A percentile compares a stretch with the other conserved stretches of the same genome.
phyloP scores from a whole-genome alignment of 2,888 invertebrate species.

The Diogma glabrata region DNA sequence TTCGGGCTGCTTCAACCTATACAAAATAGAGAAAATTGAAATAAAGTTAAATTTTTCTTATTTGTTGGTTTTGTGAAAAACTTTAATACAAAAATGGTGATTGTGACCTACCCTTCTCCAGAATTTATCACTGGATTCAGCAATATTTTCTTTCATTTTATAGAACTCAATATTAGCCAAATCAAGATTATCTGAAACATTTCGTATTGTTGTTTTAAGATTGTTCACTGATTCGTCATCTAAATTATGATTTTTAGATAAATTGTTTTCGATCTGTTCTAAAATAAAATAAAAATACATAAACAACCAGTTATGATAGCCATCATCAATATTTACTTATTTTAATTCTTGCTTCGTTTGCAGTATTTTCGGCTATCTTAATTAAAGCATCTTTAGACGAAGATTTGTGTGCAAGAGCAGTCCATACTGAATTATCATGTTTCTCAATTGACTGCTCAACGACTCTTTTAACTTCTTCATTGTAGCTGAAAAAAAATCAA shows the following conservation, averaged over 20 bases:
- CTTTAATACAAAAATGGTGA: constrained; percentile 25
- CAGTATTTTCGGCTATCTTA: constrained; percentile 45
- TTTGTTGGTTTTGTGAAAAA: no score
- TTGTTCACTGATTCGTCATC: constrained; percentile 37
- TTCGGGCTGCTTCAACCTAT: constrained; percentile 41
- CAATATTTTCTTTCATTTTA: constrained; percentile 41
- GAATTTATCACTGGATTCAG: constrained; percentile 62
- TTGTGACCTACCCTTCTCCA: constrained; percentile 58
- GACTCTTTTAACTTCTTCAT: constrained; percentile 39
- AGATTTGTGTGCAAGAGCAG: constrained; percentile 45
- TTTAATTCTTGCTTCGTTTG: constrained; percentile 44
- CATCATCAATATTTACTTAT: constrained; percentile 35
- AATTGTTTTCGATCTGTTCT: constrained; percentile 6
- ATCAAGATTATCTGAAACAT: constrained; percentile 45
- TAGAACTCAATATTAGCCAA: constrained; percentile 47
- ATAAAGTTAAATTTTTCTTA: no score
- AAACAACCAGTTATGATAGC: no score
- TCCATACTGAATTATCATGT: constrained; percentile 44
- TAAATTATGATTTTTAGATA: constrained; percentile 12
- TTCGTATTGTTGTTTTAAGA: constrained; percentile 44
- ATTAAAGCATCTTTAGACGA: constrained; percentile 44
- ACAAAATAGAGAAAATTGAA: constrained; percentile 5
- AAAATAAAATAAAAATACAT: not conserved
- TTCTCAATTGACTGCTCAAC: constrained; percentile 52
- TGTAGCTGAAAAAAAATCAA: no score